Conservation (phyloP, 2,113 vertebrate genomes). For the Agelaius tricolor region DNA sequence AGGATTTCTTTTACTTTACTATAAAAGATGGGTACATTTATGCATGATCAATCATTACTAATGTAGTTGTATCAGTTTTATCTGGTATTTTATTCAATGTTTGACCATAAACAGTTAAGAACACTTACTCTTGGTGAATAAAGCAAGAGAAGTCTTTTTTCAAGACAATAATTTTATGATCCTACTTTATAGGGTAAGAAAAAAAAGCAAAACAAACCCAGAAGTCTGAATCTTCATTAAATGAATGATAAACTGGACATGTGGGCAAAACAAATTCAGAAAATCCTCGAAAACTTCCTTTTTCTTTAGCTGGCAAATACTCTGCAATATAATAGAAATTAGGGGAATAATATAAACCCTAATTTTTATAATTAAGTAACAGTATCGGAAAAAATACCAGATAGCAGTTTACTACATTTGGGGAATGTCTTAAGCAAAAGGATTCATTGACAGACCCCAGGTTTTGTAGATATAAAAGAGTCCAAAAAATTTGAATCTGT, state of each 20-base stretch:
- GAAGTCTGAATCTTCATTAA: neutral
- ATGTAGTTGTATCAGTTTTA: neutral
- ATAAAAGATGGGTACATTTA: neutral
- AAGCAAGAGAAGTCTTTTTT: neutral
- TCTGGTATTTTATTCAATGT: neutral
- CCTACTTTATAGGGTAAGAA: neutral
- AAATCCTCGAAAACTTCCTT: neutral
- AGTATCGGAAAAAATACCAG: neutral
- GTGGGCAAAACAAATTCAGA: neutral
- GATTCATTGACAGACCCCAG: neutral
- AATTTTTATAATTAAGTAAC: neutral
- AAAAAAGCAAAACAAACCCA: neutral
- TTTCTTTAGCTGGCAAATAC: neutral
- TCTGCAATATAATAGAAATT: neutral
- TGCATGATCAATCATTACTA: neutral
- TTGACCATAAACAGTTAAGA: neutral
- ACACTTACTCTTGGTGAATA: neutral
- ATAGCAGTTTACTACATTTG: neutral
- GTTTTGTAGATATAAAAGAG: neutral
- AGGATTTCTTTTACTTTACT: neutral
- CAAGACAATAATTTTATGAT: neutral
- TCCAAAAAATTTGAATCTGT: neutral
- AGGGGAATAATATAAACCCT: neutral
- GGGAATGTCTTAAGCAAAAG: neutral
- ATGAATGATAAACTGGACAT: neutral